phyloP scores from a whole-genome alignment of 2,113 vertebrate genomes.

The Gila orcuttii region DNA sequence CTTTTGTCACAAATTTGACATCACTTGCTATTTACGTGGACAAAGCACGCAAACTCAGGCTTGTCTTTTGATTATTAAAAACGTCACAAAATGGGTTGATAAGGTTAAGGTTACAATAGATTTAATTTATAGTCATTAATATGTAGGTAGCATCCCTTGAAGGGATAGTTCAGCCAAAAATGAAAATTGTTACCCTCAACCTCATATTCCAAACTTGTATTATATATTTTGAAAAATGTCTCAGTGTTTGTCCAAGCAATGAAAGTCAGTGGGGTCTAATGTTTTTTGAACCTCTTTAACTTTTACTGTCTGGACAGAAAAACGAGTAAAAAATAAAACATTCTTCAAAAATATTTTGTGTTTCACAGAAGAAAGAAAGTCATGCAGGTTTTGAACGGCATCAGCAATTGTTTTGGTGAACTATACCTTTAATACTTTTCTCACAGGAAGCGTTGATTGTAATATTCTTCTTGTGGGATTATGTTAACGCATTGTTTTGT shows the following conservation, averaged over 20 bases:
- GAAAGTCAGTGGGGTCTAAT: too few relatives aligned
- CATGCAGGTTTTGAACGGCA: not conserved
- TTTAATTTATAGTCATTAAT: not conserved
- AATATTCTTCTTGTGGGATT: not conserved
- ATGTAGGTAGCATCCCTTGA: not conserved
- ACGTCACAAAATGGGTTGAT: not conserved
- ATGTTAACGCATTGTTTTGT: not conserved
- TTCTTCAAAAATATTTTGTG: too few relatives aligned
- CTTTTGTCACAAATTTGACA: slow-evolving; percentile 50
- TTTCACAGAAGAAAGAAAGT: too few relatives aligned
- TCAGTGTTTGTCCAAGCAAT: too few relatives aligned
- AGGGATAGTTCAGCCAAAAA: not conserved
- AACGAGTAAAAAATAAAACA: too few relatives aligned
- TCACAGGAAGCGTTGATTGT: not conserved
- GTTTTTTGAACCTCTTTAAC: too few relatives aligned
- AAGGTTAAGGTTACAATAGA: not conserved
- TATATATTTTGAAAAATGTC: too few relatives aligned
- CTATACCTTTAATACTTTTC: not conserved
- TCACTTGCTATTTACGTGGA: slow-evolving; percentile 36
- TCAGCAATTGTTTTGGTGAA: not conserved
- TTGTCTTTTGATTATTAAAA: not conserved
- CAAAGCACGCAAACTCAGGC: slow-evolving; percentile 41
- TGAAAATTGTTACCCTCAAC: not conserved
- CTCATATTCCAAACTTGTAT: not conserved
- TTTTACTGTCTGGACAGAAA: too few relatives aligned